Evolutionary conservation across 1,140 invertebrate species (phyloP), one percentile per base, ranked within the genome.

Genomic region (Cydia strobilella): DNA sequence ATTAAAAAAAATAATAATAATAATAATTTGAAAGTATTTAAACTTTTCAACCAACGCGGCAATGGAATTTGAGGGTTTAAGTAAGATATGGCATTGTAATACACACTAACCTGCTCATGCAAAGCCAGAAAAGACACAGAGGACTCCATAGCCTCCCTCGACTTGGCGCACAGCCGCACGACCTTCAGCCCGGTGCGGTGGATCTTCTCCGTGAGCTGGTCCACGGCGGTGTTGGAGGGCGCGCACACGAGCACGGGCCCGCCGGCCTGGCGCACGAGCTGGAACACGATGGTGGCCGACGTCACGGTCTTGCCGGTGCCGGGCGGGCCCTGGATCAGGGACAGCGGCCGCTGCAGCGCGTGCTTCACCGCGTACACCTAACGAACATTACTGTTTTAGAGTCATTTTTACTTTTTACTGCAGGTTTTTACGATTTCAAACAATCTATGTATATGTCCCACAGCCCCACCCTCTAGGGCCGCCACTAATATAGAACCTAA

Each of bases 271-370:
- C 99, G 97, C 0, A 98, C 98, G 42, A 99, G 93, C 90, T 99
- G 99, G 88, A 99, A 99, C 0, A 99, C 99, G 83, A 99, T 98
- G 0, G 99, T 99, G 0, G 99, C 99, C 7, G 99, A 99, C 1
- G 99, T 99, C 0, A 99, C 99, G 0, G 99, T 99, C 93, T 99
- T 99, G 1, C 99, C 99, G 0, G 99, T 99, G 35, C 98, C 98
- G 3, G 98, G 98, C 0, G 96, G 96, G 1, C 96, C 98, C 95
- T 99, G 35, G 35, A 39, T 39, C 7, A 39, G 35, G 7, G 35
- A 39, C 2, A 39, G 90, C 0, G 99, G 99, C n/a, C 98, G 94
- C 88, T 99, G 98, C 0, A 99, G 94, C 0, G 99, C 99, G 87
- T 99, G 98, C 88, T 99, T 99, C 0, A 99, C 99, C n/a, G 99